Percentiles rank a stretch among this genome's conserved stretches.
These are phyloP conservation scores for Actinia tenebrosa DNA, from an alignment of 64 coral and sea anemone species.

Conservation along the genomic window DNA sequence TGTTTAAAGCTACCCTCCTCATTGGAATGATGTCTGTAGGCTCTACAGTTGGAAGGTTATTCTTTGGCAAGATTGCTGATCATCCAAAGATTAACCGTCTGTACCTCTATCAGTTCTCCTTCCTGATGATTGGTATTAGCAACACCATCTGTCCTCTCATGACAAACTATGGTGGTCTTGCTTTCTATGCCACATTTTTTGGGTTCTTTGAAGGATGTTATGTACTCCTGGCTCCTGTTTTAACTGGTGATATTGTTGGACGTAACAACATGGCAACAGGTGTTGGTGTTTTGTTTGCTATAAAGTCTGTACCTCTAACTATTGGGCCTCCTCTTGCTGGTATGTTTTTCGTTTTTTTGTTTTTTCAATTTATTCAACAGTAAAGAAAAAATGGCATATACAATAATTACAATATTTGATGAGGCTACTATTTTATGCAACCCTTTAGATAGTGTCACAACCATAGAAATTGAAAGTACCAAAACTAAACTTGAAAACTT, in stretches of 20 bases:
- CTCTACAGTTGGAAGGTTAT: conserved; percentile 73
- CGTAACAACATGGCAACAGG: conserved; percentile 85
- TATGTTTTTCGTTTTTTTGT: no score
- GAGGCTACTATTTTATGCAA: not conserved
- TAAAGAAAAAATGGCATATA: no score
- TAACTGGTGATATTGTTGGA: conserved; percentile 90
- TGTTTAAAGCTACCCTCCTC: conserved; percentile 71
- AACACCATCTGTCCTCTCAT: conserved; percentile 79
- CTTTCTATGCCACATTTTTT: conserved; percentile 61
- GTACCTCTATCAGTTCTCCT: conserved; percentile 80
- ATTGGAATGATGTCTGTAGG: conserved; percentile 94
- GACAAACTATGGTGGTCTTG: conserved; percentile 61
- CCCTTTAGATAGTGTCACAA: not conserved
- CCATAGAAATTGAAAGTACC: not conserved
- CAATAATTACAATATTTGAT: no score
- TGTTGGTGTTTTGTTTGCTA: conserved; percentile 86
- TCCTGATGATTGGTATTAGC: conserved; percentile 87
- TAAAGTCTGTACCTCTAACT: conserved; percentile 86
- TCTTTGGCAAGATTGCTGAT: conserved; percentile 89
- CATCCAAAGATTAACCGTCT: conserved; percentile 81
- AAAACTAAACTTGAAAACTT: not conserved
- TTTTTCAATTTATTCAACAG: no score
- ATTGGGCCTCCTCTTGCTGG: conserved; percentile 83
- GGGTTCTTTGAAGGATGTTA: conserved; percentile 96
- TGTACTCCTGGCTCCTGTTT: conserved; percentile 84